Evolutionary conservation across 2,113 vertebrate species (phyloP).

Genomic region (Chionis minor): DNA sequence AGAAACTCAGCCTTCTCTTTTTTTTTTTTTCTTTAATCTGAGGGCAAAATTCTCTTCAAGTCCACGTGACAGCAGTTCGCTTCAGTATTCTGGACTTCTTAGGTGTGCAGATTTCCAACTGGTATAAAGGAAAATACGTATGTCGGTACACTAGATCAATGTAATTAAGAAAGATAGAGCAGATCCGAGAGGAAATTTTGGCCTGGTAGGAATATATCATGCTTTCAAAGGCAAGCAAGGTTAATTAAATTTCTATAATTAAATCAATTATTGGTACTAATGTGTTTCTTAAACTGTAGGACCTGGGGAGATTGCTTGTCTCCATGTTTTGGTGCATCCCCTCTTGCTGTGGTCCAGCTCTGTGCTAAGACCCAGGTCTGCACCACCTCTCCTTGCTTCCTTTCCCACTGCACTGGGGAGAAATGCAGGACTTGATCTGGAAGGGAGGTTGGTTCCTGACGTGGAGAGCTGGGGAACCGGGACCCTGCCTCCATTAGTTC

Average conservation of each 20-base stretch:
- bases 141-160: background rate
- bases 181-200: background rate
- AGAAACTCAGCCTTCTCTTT: constrained; percentile 22
- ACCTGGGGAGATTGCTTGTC: background rate
- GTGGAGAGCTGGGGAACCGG: background rate
- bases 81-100: background rate
- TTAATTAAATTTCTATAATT: constrained; percentile 23
- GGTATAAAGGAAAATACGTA: background rate
- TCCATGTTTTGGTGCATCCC: background rate
- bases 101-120: background rate
- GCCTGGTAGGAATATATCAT: background rate
- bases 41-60: constrained; percentile 8
- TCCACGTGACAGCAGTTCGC: background rate
- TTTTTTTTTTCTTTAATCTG: background rate
- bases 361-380: background rate
- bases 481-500: background rate
- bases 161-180: constrained; percentile 10
- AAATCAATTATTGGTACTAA: constrained; percentile 7
- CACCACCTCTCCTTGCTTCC: background rate
- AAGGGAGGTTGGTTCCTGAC: background rate
- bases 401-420: background rate
- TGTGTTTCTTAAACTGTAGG: background rate
- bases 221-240: background rate
- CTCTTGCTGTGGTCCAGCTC: background rate
- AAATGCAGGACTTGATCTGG: background rate